Evolutionary conservation across 2,888 invertebrate species (phyloP).

Genomic region (Craniophora ligustri): DNA sequence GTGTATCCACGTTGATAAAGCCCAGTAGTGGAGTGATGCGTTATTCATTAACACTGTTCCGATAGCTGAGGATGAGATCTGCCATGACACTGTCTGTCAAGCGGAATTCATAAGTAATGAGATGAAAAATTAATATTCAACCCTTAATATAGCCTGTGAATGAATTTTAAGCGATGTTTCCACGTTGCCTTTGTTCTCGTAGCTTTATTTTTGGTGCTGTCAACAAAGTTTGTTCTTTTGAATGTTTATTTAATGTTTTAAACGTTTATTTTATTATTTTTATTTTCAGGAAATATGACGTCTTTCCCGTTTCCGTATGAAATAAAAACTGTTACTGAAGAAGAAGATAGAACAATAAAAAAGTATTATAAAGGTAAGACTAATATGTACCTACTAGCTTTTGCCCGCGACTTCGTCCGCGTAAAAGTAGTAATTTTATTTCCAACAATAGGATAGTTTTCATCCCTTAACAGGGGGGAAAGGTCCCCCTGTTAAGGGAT

Average conservation of each 20-base stretch:
- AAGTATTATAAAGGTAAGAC: slow-evolving; percentile 71
- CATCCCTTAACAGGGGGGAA: no score
- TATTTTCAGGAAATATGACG: slow-evolving; percentile 44
- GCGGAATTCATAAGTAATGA: slow-evolving; percentile 44
- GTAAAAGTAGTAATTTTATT: no score
- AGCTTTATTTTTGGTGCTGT: background rate
- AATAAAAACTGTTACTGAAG: slow-evolving; percentile 65
- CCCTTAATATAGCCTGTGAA: slow-evolving; percentile 6
- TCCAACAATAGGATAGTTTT: no score
- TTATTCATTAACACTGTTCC: slow-evolving; percentile 36
- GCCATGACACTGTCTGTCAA: slow-evolving; percentile 14
- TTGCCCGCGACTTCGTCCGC: no score
- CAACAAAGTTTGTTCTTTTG: background rate
- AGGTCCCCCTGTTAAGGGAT: no score
- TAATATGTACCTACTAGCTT: no score
- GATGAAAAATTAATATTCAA: slow-evolving; percentile 29
- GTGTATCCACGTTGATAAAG: slow-evolving; percentile 24
- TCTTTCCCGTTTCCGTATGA: slow-evolving; percentile 57
- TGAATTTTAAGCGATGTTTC: slow-evolving; percentile 11
- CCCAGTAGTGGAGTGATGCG: slow-evolving; percentile 13
- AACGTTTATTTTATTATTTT: no score
- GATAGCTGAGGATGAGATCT: slow-evolving; percentile 16
- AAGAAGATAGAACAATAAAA: slow-evolving; percentile 68
- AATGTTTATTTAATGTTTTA: background rate
- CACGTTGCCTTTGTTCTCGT: background rate